Conservation (phyloP, 2,113 vertebrate genomes). For the Phalacrocorax brasilianus region DNA sequence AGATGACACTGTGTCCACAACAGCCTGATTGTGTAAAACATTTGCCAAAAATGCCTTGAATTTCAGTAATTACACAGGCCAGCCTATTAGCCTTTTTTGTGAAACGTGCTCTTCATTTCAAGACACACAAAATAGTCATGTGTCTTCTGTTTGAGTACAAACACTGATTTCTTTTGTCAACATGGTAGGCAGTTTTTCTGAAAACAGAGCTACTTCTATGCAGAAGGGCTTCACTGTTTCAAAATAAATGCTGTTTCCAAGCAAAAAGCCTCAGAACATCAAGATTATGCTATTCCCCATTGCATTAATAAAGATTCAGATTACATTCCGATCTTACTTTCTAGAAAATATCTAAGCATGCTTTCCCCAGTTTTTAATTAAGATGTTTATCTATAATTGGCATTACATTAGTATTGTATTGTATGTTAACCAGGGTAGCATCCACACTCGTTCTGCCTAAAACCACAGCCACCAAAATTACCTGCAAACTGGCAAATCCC, state of each 20-base stretch:
- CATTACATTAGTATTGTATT: slow-evolving; percentile 3
- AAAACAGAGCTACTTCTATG: neutral
- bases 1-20: neutral
- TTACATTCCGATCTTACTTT: slow-evolving; percentile 33
- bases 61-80: neutral
- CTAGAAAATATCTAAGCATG: slow-evolving; percentile 25
- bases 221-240: neutral
- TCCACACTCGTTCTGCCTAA: neutral
- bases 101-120: neutral
- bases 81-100: neutral
- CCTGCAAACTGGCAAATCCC: neutral
- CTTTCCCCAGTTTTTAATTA: slow-evolving; percentile 62
- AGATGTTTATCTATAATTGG: slow-evolving; percentile 58
- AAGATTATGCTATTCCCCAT: neutral
- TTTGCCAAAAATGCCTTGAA: neutral
- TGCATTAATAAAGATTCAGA: slow-evolving; percentile 7
- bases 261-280: neutral
- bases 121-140: neutral
- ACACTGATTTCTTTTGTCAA: slow-evolving; percentile 29
- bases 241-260: slow-evolving; percentile 17
- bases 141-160: slow-evolving; percentile 5
- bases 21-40: neutral
- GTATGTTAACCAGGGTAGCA: neutral
- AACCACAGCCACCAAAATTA: slow-evolving; percentile 10
- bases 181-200: neutral